Conservation (phyloP, 2,113 vertebrate species). For the Microtus montanus region DNA sequence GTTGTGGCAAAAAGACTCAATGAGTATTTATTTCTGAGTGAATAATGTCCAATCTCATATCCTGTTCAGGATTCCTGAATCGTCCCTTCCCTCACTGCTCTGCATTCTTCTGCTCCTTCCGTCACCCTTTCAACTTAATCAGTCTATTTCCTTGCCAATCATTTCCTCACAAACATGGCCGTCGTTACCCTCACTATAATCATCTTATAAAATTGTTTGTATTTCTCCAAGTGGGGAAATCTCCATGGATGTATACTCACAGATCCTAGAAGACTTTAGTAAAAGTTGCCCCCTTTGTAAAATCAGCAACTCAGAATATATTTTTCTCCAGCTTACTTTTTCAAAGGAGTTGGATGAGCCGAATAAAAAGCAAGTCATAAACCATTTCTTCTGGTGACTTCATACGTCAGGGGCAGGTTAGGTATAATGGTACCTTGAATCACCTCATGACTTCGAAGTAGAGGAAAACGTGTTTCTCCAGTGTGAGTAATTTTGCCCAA, state of each 20-base stretch:
- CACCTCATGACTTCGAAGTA: constrained; percentile 27
- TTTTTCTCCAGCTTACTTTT: constrained; percentile 16
- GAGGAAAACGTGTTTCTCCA: constrained; percentile 54
- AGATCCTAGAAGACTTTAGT: not conserved
- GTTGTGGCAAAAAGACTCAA: not conserved
- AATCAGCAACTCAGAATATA: not conserved
- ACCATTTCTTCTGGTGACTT: constrained; percentile 35
- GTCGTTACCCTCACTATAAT: not conserved
- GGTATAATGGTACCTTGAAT: not conserved
- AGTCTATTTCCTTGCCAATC: not conserved
- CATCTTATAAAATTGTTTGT: not conserved
- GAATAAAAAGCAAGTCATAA: constrained; percentile 40
- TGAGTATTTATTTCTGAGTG: constrained; percentile 22
- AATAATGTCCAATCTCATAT: not conserved
- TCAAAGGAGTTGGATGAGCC: not conserved
- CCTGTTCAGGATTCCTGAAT: not conserved
- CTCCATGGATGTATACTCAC: not conserved
- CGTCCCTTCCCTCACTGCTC: not conserved
- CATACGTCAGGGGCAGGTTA: not conserved
- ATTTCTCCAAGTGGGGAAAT: not conserved
- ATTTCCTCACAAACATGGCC: not conserved
- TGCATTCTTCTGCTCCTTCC: not conserved
- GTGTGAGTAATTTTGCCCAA: constrained; percentile 45
- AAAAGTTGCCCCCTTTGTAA: not conserved
- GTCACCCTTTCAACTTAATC: not conserved